Base-by-base conservation (phyloP, 2,797 vertebrate genomes). In the Percopsis omiscomaycus region DNA sequence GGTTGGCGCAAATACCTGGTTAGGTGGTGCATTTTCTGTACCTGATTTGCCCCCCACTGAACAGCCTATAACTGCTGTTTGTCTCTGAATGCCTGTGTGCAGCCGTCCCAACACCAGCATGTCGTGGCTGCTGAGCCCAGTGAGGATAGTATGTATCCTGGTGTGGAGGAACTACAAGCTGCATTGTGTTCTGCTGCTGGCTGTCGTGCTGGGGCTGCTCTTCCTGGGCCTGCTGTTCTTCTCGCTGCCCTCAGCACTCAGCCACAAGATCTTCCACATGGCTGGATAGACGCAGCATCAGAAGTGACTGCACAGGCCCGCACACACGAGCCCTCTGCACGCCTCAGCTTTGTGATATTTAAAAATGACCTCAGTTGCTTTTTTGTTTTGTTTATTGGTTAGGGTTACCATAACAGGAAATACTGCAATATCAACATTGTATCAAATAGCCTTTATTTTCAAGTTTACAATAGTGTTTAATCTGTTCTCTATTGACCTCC, bases 171-270 rank as follows among this genome's bases (percentile, higher is more conserved):
- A 85, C 52, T 92, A 90, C 86, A 89, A 74, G 58, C 67, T 81
- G 66, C 80, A 84, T 15, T 80, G 83, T 22, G 22, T 77, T 55
- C 47, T 81, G 48, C 64, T 88, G 59, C 73, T 90, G 61, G 67
- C 79, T 16, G 62, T 45, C 2, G 54, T 69, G 28, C 50, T 85
- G 51, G 52, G 59, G 13, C 63, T 88, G 14, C 67, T 90, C 54
- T 90, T 92, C 77, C 62, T 90, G 48, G 79, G 66, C 53, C 74
- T 91, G 66, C 77, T 88, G n/a, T 62, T 91, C 68, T 89, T 84
- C 84, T 92, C 90, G 8, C 45, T 91, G 49, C 90, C 91, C 10
- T 88, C 82, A 52, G 84, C 84, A 45, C 74, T 92, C 64, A 89
- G 75, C 79, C 76, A 86, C 67, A 90, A 88, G 75, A 84, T 92